Base-by-base conservation (phyloP, 2,797 vertebrate genomes). In the Distichodus sexfasciatus region DNA sequence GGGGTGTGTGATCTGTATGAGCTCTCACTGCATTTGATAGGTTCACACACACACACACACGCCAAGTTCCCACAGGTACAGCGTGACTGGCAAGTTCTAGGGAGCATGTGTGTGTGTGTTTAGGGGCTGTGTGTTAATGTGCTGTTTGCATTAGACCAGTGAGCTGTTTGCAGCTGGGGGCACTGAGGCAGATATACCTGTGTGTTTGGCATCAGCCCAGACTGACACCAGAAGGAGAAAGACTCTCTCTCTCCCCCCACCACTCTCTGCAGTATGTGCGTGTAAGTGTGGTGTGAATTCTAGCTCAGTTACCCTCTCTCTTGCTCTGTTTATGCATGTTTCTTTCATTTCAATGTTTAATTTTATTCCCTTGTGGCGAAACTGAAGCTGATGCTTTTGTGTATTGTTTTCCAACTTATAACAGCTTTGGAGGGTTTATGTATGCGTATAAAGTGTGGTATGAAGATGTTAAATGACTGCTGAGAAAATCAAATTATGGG, bases 191-290 rank as follows among this genome's bases (percentile, higher is more conserved):
- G 46, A 12, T 3, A 73, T 87, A 79, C 78, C 79, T 81, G 76
- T 64, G 74, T 72, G 36, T 76, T 80, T 87, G 86, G 82, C 85
- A 63, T 82, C 23, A 81, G 80, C 75, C 74, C 79, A 87, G 80
- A 86, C 85, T 79, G 77, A 66, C 62, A 71, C 70, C 86, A 84
- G 77, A 84, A 83, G 77, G 72, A 74, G 76, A 80, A 44, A 81
- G 61, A 61, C 75, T 73, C 70, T 76, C 71, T 59, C 50, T 68
- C 46, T 40, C 28, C 14, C 26, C 54, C 3, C 24, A 23, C 2
- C 50, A 71, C 46, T 40, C 28, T 14, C 26, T 54, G 5, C 24
- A 23, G 6, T 65, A 40, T 54, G 15, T 53, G 68, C 19, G 6
- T 72, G 59, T 28, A 59, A 66, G 67, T 61, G 59, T 71, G 17